Percentiles rank a stretch among this genome's conserved stretches.
phyloP scores from a whole-genome alignment of 1,140 invertebrate species.

The Chionoecetes opilio region DNA sequence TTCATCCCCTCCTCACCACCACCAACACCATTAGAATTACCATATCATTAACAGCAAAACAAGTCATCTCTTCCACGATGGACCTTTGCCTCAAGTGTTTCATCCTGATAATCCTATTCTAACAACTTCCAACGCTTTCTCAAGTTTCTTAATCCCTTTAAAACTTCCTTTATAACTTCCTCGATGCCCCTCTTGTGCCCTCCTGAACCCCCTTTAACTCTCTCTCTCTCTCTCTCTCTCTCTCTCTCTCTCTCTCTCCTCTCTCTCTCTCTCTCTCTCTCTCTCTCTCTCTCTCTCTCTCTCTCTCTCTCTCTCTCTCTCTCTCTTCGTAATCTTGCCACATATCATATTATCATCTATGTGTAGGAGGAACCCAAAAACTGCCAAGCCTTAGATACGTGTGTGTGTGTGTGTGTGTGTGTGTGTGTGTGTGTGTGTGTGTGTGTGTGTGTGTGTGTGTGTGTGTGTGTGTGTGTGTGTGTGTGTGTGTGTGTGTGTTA shows the following conservation, averaged over 20 bases:
- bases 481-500: too few relatives aligned
- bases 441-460: neutral
- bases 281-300: conserved; percentile 13
- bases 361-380: too few relatives aligned
- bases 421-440: neutral
- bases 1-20: neutral
- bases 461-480: neutral
- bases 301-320: neutral
- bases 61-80: neutral
- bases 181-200: neutral
- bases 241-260: neutral
- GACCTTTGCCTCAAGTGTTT: neutral
- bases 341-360: too few relatives aligned
- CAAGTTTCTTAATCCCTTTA: conserved; percentile 19
- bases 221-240: too few relatives aligned
- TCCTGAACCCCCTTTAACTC: too few relatives aligned
- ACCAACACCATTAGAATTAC: neutral
- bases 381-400: too few relatives aligned
- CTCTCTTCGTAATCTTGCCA: too few relatives aligned
- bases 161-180: conserved; percentile 30
- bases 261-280: neutral
- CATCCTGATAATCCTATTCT: neutral
- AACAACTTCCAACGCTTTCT: neutral
- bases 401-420: neutral
- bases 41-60: neutral